Evolutionary conservation across 1,140 invertebrate genomes (phyloP).

Genomic region (Trichonephila clavipes): DNA sequence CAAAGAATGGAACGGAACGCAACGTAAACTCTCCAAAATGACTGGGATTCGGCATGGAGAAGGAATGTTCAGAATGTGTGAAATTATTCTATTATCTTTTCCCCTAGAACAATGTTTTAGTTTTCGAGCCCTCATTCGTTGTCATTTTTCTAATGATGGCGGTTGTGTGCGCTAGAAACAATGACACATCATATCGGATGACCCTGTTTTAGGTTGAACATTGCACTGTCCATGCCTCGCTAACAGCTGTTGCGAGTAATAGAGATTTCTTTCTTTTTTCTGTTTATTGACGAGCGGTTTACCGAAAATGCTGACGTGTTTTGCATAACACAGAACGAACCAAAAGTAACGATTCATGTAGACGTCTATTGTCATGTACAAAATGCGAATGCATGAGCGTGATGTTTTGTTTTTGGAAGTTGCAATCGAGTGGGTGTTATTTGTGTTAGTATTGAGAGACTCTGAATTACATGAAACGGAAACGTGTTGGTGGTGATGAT

Average conservation of each 20-base stretch:
- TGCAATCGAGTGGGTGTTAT: neutral
- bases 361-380: neutral
- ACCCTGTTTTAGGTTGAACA: conserved; percentile 2
- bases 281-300: neutral
- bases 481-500: neutral
- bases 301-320: conserved; percentile 8
- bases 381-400: neutral
- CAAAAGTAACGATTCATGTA: neutral
- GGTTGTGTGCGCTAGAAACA: conserved; percentile 46
- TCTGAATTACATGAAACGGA: neutral
- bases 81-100: neutral
- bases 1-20: neutral
- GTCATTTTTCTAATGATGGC: conserved; percentile 28
- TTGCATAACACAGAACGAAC: neutral
- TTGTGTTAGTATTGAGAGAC: neutral
- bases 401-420: neutral
- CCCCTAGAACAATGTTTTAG: neutral
- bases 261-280: neutral
- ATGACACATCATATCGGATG: conserved; percentile 39
- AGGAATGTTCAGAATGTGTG: neutral
- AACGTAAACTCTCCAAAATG: neutral
- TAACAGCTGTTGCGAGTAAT: neutral
- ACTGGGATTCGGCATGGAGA: neutral
- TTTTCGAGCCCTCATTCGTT: neutral
- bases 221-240: neutral